phyloP scores from a whole-genome alignment of 2,113 vertebrate genomes.

The Ctenodactylus gundi region DNA sequence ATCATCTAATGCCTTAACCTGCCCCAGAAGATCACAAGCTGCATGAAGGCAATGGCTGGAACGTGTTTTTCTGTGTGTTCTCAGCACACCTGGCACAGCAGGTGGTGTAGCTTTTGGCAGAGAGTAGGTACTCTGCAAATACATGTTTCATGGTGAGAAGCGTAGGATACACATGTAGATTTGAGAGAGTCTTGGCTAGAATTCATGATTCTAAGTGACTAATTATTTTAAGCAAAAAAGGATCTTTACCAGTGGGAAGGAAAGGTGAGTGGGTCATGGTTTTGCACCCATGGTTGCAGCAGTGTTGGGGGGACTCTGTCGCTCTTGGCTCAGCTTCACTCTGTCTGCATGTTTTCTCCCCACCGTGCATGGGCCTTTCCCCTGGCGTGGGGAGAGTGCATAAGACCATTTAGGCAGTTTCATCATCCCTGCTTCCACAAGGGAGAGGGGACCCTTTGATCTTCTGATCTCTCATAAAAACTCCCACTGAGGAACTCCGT shows the following conservation, averaged over 20 bases:
- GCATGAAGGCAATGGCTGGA: not conserved
- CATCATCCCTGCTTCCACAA: not conserved
- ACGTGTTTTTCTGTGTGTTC: not conserved
- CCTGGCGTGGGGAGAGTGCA: not conserved
- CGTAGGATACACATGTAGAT: not conserved
- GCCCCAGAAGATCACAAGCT: not conserved
- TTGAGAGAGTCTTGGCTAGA: not conserved
- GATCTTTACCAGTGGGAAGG: not conserved
- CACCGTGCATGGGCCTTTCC: not conserved
- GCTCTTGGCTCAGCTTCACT: not conserved
- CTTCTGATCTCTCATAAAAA: not conserved
- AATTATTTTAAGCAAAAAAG: conserved; percentile 20
- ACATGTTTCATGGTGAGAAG: not conserved
- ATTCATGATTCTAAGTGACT: conserved; percentile 3
- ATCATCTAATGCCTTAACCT: not conserved
- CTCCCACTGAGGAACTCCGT: not conserved
- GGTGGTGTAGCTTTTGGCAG: not conserved
- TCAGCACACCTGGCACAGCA: not conserved
- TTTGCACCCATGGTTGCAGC: not conserved
- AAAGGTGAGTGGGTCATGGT: not conserved
- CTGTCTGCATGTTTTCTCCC: not conserved
- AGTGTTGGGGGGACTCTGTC: not conserved
- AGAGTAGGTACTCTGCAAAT: not conserved
- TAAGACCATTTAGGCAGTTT: not conserved
- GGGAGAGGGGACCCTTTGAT: not conserved